Evolutionary conservation across 2,113 vertebrate species (phyloP), one percentile per base, ranked within the genome.

Genomic region (Nerophis lumbriciformis): DNA sequence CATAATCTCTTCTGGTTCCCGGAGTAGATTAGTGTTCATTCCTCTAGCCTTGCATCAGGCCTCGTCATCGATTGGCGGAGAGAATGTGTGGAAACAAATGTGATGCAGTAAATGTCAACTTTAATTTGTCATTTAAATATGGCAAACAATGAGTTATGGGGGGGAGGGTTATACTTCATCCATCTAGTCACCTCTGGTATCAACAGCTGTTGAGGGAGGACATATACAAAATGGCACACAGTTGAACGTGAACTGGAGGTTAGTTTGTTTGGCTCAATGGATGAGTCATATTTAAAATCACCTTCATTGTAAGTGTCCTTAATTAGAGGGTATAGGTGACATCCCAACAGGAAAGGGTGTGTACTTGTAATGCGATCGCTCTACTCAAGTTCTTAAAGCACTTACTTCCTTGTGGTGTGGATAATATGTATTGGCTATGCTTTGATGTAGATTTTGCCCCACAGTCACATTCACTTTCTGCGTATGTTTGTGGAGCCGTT

Each of bases 31-130:
- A 36, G 66, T 71, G 53, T 73, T 74, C 65, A 63, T 75, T 75
- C 64, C 59, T 62, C 37, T 54, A 48, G 77, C 50, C 49, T 47
- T 66, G 55, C 15, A 54, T 77, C 65, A 68, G 48, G 69, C 5
- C 37, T 45, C 15, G 67, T 68, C 67, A 70, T 47, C 66, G 38
- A 39, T 71, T 63, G 55, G 52, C 21, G 13, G 53, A 55, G 7
- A 14, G 53, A 38, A 9, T 6, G 51, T 11, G 14, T 15, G 36
- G 4, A 7, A 13, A 60, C 48, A 61, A 12, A 44, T 9, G 35
- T 51, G 11, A 67, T 70, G 72, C 14, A 69, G 49, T 79, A 82
- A 85, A 89, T 84, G 84, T 84, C 84, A 85, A n/a, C 54, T 82
- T 83, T 84, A 83, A 85, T 85, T 80, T 69, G 51, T 75, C 71